Evolutionary conservation across 1,140 invertebrate genomes (phyloP), one percentile per base, ranked within the genome.

Genomic region (Coboldia fuscipes): DNA sequence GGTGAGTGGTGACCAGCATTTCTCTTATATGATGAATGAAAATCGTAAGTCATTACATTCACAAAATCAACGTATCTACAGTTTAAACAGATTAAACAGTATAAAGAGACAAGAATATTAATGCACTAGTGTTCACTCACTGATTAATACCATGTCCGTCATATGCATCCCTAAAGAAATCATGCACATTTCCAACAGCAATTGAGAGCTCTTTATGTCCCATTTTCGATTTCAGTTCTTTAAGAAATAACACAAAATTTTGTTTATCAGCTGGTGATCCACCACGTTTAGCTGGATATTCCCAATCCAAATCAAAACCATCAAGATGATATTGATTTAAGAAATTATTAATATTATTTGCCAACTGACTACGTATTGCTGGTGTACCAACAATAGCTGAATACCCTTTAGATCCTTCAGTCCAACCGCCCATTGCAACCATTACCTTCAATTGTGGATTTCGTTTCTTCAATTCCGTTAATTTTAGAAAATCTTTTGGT

Each of bases 11-110:
- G 55, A 2, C 66, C 70, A 3, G 66, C 63, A 6, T 42, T 47
- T 0, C 43, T 42, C 35, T 76, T 72, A 65, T 70, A 75, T 9
- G 57, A 42, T 9, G 70, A 72, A 45, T 75, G 71, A 38, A 66
- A 69, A 47, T 76, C 72, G 44, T 75, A 76, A 16, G 60, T 53
- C 70, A 75, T 74, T 3, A 77, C 41, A 42, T 74, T 74, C 12
- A 78, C 57, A 36, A 67, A 66, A 44, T 78, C 68, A n/a, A 75
- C 45, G 27, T 57, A 45, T 38, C 57, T 48, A n/a, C n/a, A n/a
- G n/a, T n/a, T 12, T n/a, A n/a, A n/a, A n/a, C n/a, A n/a, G n/a
- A n/a, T n/a, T n/a, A n/a, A n/a, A n/a, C n/a, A n/a, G n/a, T n/a
- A n/a, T n/a, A n/a, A n/a, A n/a, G n/a, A n/a, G n/a, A n/a, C n/a